A percentile compares a stretch with the other conserved stretches of the same genome.
Conservation (phyloP, 2,113 vertebrate species). For the Cavia porcellus region DNA sequence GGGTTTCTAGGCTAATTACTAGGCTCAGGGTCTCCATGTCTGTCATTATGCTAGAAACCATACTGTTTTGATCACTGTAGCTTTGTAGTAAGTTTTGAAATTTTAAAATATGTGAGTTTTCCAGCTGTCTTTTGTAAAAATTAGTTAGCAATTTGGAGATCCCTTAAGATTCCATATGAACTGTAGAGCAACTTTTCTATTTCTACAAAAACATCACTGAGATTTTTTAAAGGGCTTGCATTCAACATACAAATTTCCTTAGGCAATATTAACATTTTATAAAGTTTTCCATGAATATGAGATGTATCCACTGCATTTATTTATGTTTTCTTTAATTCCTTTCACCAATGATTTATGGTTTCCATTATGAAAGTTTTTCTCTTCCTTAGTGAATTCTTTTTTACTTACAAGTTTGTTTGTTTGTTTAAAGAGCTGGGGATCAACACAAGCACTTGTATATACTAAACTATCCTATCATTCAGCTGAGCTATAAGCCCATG, state of each 20-base stretch:
- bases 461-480: not conserved
- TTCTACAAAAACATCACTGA: not conserved
- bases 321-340: not conserved
- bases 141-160: not conserved
- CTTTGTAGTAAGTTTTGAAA: not conserved
- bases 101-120: not conserved
- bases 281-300: not conserved
- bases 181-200: not conserved
- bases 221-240: not conserved
- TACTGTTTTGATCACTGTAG: not conserved
- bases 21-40: not conserved
- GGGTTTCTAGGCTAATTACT: not conserved
- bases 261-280: not conserved
- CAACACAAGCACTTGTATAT: not conserved
- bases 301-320: not conserved
- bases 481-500: not conserved
- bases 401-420: not conserved
- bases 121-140: not conserved
- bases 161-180: not conserved
- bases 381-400: not conserved
- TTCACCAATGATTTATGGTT: not conserved
- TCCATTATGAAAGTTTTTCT: not conserved
- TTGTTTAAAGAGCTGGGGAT: not conserved
- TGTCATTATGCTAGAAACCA: not conserved
- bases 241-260: not conserved